phyloP scores from a whole-genome alignment of 1,140 invertebrate genomes.

The Pararge aegeria region DNA sequence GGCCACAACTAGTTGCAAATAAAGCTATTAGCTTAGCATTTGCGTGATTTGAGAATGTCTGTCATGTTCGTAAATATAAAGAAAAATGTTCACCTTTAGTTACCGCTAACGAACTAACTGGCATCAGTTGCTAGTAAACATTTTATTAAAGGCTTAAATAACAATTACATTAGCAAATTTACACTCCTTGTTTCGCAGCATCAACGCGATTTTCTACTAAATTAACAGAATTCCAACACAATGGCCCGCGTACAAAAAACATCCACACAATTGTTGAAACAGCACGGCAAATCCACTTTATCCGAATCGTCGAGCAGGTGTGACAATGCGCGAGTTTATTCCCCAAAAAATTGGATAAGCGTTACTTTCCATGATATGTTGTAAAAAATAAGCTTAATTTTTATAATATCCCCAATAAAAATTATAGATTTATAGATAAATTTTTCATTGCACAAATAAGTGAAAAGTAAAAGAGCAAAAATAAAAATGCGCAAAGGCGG shows the following conservation, averaged over 20 bases:
- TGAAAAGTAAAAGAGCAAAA: too few relatives aligned
- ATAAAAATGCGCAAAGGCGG: too few relatives aligned
- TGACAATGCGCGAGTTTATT: constrained; percentile 35
- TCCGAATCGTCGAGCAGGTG: constrained; percentile 35
- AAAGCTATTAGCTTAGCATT: too few relatives aligned
- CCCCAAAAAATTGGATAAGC: constrained; percentile 31
- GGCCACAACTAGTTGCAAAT: too few relatives aligned
- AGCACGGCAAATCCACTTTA: constrained; percentile 35
- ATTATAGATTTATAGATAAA: too few relatives aligned
- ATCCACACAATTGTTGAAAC: constrained; percentile 31
- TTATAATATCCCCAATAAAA: constrained; percentile 18
- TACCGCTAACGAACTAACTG: not conserved
- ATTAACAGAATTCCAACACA: constrained; percentile 23
- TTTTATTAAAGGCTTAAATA: not conserved
- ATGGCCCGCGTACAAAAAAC: constrained; percentile 26
- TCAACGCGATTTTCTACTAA: constrained; percentile 27
- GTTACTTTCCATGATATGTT: too few relatives aligned
- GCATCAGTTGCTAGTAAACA: not conserved
- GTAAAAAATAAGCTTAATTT: too few relatives aligned
- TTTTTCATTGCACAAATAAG: too few relatives aligned
- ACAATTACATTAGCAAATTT: not conserved
- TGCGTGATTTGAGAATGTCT: too few relatives aligned
- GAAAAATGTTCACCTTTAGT: not conserved
- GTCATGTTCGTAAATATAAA: not conserved
- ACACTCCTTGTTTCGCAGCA: constrained; percentile 3